Evolutionary conservation across 2,797 vertebrate genomes (phyloP).

Genomic region (Hafferia zeledoni): DNA sequence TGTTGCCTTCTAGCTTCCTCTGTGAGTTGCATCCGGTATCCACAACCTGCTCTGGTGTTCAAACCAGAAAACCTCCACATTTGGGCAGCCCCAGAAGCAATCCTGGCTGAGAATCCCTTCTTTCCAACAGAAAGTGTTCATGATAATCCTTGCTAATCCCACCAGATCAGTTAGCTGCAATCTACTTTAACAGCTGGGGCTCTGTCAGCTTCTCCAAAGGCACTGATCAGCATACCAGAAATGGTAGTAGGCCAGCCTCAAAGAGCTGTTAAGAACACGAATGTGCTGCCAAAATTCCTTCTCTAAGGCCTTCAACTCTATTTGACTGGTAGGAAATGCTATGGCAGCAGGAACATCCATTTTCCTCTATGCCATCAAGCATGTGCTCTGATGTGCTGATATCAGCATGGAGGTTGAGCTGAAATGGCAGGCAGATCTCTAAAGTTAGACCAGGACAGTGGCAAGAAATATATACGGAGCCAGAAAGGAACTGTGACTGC

Average conservation of each 20-base stretch:
- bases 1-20: not conserved
- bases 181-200: conserved; percentile 28
- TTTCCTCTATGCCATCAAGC: not conserved
- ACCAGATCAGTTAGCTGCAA: not conserved
- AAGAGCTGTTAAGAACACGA: not conserved
- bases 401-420: not conserved
- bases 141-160: not conserved
- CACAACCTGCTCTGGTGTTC: not conserved
- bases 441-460: not conserved
- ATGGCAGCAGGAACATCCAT: not conserved
- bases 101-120: not conserved
- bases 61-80: not conserved
- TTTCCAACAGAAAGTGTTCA: not conserved
- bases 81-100: not conserved
- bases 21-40: not conserved
- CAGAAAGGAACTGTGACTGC: not conserved
- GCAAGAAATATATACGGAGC: not conserved
- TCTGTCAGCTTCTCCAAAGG: conserved; percentile 11
- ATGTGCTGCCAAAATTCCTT: conserved; percentile 21
- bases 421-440: not conserved
- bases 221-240: conserved; percentile 6
- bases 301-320: not conserved
- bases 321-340: not conserved
- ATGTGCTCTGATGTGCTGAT: not conserved
- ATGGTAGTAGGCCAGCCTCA: not conserved